phyloP scores from a whole-genome alignment of 2,888 invertebrate species.

The Clunio marinus region DNA sequence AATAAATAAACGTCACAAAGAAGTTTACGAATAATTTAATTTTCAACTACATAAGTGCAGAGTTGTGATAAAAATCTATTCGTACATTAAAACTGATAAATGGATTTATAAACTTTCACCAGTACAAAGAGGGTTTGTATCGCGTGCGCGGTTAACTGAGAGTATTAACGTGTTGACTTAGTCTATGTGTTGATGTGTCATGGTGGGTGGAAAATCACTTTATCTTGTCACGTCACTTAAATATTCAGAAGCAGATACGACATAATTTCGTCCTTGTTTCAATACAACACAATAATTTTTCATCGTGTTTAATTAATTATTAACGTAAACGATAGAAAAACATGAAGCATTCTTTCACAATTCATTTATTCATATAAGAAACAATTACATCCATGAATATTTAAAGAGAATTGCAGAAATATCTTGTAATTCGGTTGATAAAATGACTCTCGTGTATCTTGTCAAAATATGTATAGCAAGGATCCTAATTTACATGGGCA shows the following conservation, averaged over 20 bases:
- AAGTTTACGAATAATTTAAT: too few species aligned
- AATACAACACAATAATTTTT: background rate
- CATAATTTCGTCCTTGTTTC: background rate
- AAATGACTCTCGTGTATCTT: slow-evolving; percentile 24
- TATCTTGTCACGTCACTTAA: slow-evolving; percentile 24
- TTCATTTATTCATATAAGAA: slow-evolving; percentile 1
- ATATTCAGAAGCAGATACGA: background rate
- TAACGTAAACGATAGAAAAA: slow-evolving; percentile 26
- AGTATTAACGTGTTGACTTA: slow-evolving; percentile 2
- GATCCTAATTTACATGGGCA: background rate
- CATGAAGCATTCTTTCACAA: slow-evolving; percentile 20
- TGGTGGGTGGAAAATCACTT: slow-evolving; percentile 32
- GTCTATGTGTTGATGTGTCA: slow-evolving; percentile 1
- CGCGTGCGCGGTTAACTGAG: background rate
- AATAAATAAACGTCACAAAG: too few species aligned
- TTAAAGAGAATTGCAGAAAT: slow-evolving; percentile 20
- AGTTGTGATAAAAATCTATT: background rate
- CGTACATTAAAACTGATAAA: background rate
- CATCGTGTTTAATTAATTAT: slow-evolving; percentile 33
- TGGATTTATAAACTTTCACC: slow-evolving; percentile 16
- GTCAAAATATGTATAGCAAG: slow-evolving; percentile 7
- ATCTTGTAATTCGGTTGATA: slow-evolving; percentile 35
- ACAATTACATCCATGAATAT: slow-evolving; percentile 36
- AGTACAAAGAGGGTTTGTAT: too few species aligned
- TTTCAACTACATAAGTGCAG: too few species aligned